Base-by-base conservation (phyloP, 2,888 invertebrate genomes). In the Blastobasis adustella region DNA sequence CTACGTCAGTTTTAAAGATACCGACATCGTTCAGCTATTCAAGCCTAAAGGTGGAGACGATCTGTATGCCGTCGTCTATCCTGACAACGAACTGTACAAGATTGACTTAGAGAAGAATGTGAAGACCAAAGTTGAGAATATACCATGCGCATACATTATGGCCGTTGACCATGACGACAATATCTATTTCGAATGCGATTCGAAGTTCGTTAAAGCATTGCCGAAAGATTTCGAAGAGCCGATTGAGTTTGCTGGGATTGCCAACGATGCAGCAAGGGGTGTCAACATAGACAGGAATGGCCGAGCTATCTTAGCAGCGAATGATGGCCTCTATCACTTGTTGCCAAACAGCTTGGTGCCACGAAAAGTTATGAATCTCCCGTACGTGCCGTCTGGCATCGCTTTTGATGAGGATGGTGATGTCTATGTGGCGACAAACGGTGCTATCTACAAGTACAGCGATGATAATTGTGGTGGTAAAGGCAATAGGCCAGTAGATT, bases 151-250 rank as follows among this genome's bases (percentile, higher is more conserved):
- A 1, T 86, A 73, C 51, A 81, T 87, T 47, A 46, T 87, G 41
- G 84, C 85, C 4, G 85, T 84, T 2, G 88, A 88, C 49, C 59
- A 62, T 1, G 61, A 71, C 8, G 82, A 77, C 0, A 88, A 88
- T 62, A 59, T 87, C 4, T 88, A 63, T 53, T 88, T 81, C 41
- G 87, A 87, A 67, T 87, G 88, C 49, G 86, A 86, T 65, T 82
- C 87, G 0, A 87, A 87, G 49, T 87, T 85, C 42, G 78, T 87
- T 4, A 87, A 86, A 57, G 76, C 87, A 44, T 51, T 87, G 50
- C 60, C 85, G 0, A 84, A 74, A 72, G 86, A 75, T 45, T 88
- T 83, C 50, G 72, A 78, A 50, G 88, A 87, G 45, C 79, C 88
- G 0, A 71, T 88, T 43, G 87, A 87, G 46, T 88, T 73, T 67